These are phyloP conservation scores for Lydus trimaculatus DNA, from an alignment of 2,888 invertebrate species.

Conservation along the genomic window DNA sequence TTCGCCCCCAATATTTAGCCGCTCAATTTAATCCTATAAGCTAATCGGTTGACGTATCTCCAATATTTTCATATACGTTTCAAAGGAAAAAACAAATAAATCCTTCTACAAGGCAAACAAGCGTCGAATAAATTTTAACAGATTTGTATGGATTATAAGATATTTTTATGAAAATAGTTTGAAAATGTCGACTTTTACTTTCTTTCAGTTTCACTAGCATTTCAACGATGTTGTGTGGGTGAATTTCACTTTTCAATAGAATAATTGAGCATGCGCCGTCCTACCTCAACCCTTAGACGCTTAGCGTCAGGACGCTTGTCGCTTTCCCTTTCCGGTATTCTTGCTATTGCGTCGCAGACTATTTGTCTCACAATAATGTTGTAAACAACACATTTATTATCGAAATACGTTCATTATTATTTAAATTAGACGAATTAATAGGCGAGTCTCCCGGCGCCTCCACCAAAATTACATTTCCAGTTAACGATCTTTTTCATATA, in stretches of 20 bases:
- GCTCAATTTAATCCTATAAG: not conserved
- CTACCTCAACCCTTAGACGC: slow-evolving; percentile 55
- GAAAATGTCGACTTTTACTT: not conserved
- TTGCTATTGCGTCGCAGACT: slow-evolving; percentile 17
- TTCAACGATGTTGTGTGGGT: not conserved
- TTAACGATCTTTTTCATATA: too few relatives aligned
- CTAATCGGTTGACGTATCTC: not conserved
- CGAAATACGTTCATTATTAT: not conserved
- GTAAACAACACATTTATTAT: slow-evolving; percentile 3
- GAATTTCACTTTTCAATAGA: slow-evolving; percentile 3
- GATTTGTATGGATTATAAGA: not conserved
- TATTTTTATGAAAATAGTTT: not conserved
- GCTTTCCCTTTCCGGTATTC: slow-evolving; percentile 47
- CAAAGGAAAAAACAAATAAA: not conserved
- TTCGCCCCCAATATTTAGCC: not conserved
- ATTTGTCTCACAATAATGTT: slow-evolving; percentile 6
- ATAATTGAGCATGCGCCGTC: slow-evolving; percentile 42
- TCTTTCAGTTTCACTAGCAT: slow-evolving; percentile 19
- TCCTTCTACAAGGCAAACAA: not conserved
- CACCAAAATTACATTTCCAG: not conserved
- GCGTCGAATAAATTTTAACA: not conserved
- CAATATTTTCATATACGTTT: not conserved
- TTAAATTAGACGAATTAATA: not conserved
- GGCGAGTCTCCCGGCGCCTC: not conserved
- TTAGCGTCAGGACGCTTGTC: slow-evolving; percentile 46